Evolutionary conservation across 2,797 vertebrate species (phyloP).

Genomic region (Platalea minor): DNA sequence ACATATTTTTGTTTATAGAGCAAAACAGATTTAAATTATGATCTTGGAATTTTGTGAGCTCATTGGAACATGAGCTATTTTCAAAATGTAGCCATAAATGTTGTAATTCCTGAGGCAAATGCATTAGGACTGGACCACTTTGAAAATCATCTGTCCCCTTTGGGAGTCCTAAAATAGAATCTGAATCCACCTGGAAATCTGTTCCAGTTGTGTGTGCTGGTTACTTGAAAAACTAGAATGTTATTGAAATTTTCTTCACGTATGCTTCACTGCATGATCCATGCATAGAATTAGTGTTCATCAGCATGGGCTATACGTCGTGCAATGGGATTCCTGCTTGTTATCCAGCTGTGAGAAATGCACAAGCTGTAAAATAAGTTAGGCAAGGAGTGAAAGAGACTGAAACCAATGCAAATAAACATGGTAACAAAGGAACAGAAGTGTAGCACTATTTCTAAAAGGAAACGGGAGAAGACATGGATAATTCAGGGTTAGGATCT

Average conservation of each 20-base stretch:
- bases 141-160: background rate
- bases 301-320: background rate
- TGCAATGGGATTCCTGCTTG: constrained; percentile 29
- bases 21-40: background rate
- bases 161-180: background rate
- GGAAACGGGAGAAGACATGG: background rate
- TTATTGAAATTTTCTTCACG: constrained; percentile 30
- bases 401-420: constrained; percentile 7
- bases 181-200: constrained; percentile 8
- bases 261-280: constrained; percentile 33
- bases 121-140: background rate
- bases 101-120: background rate
- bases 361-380: constrained; percentile 46
- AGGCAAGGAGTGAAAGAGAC: background rate
- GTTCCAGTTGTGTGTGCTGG: background rate
- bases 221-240: constrained; percentile 10
- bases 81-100: background rate
- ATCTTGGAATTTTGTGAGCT: background rate
- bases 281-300: constrained; percentile 54
- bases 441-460: background rate
- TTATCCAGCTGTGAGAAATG: constrained; percentile 46
- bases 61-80: background rate
- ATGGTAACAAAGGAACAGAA: background rate
- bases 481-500: background rate
- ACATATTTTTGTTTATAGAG: background rate